Evolutionary conservation across 2,797 vertebrate genomes (phyloP), one percentile per base, ranked within the genome.

Genomic region (Artibeus lituratus): DNA sequence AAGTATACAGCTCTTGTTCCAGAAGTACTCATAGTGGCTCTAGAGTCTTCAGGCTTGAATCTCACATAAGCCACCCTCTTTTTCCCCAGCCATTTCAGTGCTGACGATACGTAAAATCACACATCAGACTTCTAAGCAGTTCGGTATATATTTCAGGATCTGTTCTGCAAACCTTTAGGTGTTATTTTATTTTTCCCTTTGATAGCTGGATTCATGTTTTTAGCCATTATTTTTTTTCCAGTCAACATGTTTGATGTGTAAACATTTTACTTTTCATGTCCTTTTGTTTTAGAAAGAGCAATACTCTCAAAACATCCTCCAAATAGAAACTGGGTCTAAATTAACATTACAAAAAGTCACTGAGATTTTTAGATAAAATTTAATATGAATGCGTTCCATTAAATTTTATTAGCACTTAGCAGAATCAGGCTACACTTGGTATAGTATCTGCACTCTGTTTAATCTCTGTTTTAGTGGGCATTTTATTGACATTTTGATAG

Each of bases 401-500:
- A 59, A 72, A 49, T 94, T 87, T 92, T 90, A 85, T 78, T 73
- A 37, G 35, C 73, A 22, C 69, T 94, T 85, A 47, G 73, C n/a
- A 90, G 35, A 39, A 86, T 90, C 32, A 59, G 42, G 21, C 49
- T 86, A 14, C 37, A 42, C 16, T 21, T 32, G 11, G 26, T 22
- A 73, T 26, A 11, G 2, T 65, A 85, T 59, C 67, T 82, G 51
- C 19, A 51, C 51, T 95, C 95, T 93, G 88, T 90, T 94, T 92
- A 88, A 88, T 92, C 67, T 89, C 53, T 78, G 26, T 37, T 74
- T 77, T 92, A 89, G 91, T 76, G 91, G 51, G 67, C 22, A 93
- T 81, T 94, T 81, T 51, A 91, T 9, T 97, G 96, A 91, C 86
- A 90, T 96, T 91, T 96, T 92, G 82, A 87, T 84, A 90, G 82